Conservation (phyloP, 2,797 vertebrate genomes). For the Euthynnus affinis region DNA sequence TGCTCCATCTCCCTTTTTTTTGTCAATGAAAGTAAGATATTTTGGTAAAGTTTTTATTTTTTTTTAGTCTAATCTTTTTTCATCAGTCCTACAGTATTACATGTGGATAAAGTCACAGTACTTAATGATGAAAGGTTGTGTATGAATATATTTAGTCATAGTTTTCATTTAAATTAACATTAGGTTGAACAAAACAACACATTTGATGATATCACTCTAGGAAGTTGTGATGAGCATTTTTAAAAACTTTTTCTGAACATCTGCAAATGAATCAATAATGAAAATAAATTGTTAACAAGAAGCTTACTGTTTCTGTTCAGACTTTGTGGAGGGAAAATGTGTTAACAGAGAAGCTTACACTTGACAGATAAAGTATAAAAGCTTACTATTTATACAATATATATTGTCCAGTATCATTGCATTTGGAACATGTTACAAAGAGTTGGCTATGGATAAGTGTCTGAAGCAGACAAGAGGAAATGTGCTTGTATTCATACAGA, state of each 20-base stretch:
- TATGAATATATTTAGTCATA: too few relatives aligned
- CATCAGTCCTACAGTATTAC: too few relatives aligned
- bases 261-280: background rate
- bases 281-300: background rate
- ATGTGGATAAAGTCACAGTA: too few relatives aligned
- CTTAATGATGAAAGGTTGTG: too few relatives aligned
- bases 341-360: background rate
- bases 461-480: background rate
- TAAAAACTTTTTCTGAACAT: background rate
- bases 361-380: background rate
- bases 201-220: background rate
- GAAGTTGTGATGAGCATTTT: too few relatives aligned
- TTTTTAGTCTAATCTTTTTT: too few relatives aligned
- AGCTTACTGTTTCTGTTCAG: too few relatives aligned
- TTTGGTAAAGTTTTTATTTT: too few relatives aligned
- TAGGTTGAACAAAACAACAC: background rate
- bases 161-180: too few relatives aligned
- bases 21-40: too few relatives aligned
- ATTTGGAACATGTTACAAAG: background rate
- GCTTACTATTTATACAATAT: background rate
- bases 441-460: background rate
- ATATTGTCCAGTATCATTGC: background rate
- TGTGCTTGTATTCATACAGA: background rate
- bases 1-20: too few relatives aligned
- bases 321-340: background rate